Conservation (phyloP, 2,113 vertebrate genomes). For the Anolis carolinensis region DNA sequence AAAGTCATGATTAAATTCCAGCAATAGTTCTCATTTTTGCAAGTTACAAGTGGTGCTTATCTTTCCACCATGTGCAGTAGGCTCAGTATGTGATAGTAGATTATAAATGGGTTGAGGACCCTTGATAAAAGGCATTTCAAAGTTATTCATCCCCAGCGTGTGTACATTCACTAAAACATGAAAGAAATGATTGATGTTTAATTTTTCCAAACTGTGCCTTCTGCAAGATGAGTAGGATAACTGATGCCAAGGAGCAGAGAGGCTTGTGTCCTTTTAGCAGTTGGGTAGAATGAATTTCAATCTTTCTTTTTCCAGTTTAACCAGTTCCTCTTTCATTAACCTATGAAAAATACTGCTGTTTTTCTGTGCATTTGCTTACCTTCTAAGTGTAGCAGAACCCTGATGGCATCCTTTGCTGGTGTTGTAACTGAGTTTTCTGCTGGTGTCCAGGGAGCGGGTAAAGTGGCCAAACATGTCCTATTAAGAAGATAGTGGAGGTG, state of each 20-base stretch:
- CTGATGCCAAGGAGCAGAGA: neutral
- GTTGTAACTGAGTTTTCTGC: neutral
- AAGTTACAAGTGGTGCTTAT: neutral
- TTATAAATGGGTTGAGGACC: neutral
- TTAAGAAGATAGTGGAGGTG: too few relatives aligned
- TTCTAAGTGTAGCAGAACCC: neutral
- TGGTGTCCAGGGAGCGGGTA: neutral
- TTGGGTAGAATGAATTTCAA: neutral
- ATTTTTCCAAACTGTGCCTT: neutral
- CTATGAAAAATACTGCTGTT: neutral
- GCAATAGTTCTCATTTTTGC: constrained; percentile 22
- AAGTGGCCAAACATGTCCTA: too few relatives aligned
- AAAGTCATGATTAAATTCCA: neutral
- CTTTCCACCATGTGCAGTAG: neutral
- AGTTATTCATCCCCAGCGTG: neutral
- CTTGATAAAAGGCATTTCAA: constrained; percentile 41
- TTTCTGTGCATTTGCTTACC: neutral
- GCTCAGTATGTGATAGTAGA: neutral
- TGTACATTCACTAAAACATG: constrained; percentile 42
- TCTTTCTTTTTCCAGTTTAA: neutral
- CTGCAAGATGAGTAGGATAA: neutral
- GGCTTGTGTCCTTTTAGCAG: neutral
- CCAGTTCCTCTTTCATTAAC: neutral
- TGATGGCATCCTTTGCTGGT: neutral
- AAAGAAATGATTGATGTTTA: neutral